Evolutionary conservation across 1,140 invertebrate species (phyloP).

Genomic region (Leptoteleia sp.): DNA sequence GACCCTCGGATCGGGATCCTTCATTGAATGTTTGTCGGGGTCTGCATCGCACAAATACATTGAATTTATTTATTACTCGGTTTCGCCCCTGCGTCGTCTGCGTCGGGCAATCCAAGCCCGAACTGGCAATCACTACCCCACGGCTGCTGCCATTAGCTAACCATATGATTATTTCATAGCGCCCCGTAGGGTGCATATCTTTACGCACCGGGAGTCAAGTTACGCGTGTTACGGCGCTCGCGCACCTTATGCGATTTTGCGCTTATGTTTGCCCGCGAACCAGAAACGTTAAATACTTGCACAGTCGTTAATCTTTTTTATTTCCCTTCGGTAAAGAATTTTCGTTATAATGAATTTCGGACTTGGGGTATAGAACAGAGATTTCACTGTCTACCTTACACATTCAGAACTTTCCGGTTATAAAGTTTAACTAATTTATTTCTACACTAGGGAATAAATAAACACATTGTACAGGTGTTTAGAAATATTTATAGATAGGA

Average conservation of each 20-base stretch:
- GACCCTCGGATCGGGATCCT: conserved; percentile 75
- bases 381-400: too few species aligned
- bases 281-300: conserved; percentile 50
- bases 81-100: conserved; percentile 54
- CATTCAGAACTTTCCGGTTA: too few species aligned
- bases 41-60: conserved; percentile 74
- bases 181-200: conserved; percentile 77
- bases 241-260: conserved; percentile 62
- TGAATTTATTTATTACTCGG: conserved; percentile 80
- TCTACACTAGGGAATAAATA: too few species aligned
- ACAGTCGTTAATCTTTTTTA: too few species aligned
- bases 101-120: conserved; percentile 66
- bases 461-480: too few species aligned
- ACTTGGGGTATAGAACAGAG: too few species aligned
- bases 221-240: conserved; percentile 41
- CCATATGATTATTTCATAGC: conserved; percentile 82
- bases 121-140: conserved; percentile 75
- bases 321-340: too few species aligned
- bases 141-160: conserved; percentile 78
- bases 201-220: conserved; percentile 66
- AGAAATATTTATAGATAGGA: too few species aligned
- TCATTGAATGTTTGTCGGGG: conserved; percentile 79
- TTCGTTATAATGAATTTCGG: too few species aligned
- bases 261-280: conserved; percentile 28
- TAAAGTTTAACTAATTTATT: too few species aligned